Conservation (phyloP, 2,113 vertebrate genomes). For the Triplophysa rosa region DNA sequence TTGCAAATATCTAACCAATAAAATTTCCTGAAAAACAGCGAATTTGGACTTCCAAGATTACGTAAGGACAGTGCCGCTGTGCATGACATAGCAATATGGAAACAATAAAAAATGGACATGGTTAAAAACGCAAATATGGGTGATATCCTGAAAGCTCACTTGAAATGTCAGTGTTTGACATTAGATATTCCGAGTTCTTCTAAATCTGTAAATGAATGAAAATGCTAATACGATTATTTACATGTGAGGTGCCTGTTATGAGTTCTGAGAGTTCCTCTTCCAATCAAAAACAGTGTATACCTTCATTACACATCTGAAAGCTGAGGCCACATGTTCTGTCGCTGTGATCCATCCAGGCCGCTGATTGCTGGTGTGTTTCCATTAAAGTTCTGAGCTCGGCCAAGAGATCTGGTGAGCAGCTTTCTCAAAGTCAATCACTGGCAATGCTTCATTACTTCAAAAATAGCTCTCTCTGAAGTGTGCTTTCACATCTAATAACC, state of each 20-base stretch:
- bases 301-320: constrained; percentile 34
- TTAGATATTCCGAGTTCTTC: background rate
- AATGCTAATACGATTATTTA: constrained; percentile 23
- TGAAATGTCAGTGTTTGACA: constrained; percentile 4
- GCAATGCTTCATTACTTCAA: constrained; percentile 25
- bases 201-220: constrained; percentile 1
- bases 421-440: constrained; percentile 32
- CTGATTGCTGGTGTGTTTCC: constrained; percentile 38
- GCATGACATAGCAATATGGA: too few species aligned
- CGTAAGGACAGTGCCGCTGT: too few species aligned
- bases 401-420: constrained; percentile 41
- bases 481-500: constrained; percentile 27
- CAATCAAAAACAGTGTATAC: constrained; percentile 12
- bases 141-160: background rate
- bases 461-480: constrained; percentile 35
- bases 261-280: constrained; percentile 9
- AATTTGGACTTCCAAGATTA: too few species aligned
- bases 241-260: background rate
- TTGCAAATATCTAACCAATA: too few species aligned
- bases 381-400: constrained; percentile 25
- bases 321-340: constrained; percentile 37
- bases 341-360: constrained; percentile 13
- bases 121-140: too few species aligned
- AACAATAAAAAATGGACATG: too few species aligned
- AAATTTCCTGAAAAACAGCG: too few species aligned